Evolutionary conservation across 2,888 invertebrate genomes (phyloP), one percentile per base, ranked within the genome.

Genomic region (Ormyrus nitidulus): DNA sequence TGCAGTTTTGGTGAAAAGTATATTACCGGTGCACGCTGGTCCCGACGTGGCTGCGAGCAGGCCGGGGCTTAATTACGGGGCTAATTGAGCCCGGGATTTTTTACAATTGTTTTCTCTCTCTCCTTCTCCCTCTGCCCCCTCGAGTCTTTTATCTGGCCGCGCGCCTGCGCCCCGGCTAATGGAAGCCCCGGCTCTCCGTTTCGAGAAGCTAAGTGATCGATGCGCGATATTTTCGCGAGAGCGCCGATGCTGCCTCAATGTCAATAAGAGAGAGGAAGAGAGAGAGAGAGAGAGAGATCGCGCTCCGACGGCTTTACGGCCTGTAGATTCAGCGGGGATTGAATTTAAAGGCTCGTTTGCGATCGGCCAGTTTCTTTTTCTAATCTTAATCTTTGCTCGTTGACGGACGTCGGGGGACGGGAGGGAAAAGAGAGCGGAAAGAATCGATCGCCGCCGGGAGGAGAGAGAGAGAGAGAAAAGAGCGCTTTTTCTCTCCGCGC

Each of bases 1-100:
- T 56, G 58, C 59, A 56, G 81, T 81, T 81, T 81, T 77, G 77
- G 77, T 49, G 77, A 81, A 81, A 77, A 81, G 70, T 77, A 79
- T 75, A 70, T 59, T 44, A 51, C 46, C 44, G 61, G 49, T 10
- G 19, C 46, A 34, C 61, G 58, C 58, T 66, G 66, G 59, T 68
- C 69, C 53, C 44, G 51, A n/a, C 62, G 59, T 13, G 68, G 68
- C 56, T 4, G 34, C 34, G 34, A 34, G 34, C 34, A 34, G 34
- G 34, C 0, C 34, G 34, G 34, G 61, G 76, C 81, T 81, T 81
- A 81, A 81, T 81, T 81, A 77, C 61, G 61, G 44, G 56, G 56
- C 77, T 80, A 80, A 80, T 80, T 69, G 77, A 80, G 65, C 65
- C 51, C 53, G 11, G 49, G 34, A n/a, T 62, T 71, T 76, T 76